Conservation (phyloP, 1,140 invertebrate genomes). For the Apolygus lucorum region DNA sequence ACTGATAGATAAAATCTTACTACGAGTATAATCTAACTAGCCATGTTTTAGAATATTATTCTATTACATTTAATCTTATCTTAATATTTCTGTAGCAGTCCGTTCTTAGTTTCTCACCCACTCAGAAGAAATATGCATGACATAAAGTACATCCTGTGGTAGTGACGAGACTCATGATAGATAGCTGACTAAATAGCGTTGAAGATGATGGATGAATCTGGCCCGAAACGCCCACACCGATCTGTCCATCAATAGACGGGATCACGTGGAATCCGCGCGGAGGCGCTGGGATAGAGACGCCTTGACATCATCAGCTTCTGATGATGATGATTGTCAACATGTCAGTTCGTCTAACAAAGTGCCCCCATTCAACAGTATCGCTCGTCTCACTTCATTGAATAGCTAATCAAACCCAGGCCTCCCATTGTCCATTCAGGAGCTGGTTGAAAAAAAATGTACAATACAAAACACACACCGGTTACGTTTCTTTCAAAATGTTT, state of each 20-base stretch:
- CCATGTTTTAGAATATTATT: too few species aligned
- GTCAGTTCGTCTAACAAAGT: neutral
- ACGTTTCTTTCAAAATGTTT: too few species aligned
- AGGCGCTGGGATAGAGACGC: neutral
- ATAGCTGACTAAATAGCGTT: neutral
- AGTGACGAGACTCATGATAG: neutral
- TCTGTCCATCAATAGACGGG: neutral
- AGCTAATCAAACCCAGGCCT: neutral
- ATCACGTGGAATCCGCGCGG: neutral
- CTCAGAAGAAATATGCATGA: too few species aligned
- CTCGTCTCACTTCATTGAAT: slow-evolving; percentile 1
- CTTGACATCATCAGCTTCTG: neutral
- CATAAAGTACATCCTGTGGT: too few species aligned
- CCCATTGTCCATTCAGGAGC: too few species aligned
- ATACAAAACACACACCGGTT: too few species aligned
- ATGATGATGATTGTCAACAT: slow-evolving; percentile 1
- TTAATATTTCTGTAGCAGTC: too few species aligned
- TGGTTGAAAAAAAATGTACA: too few species aligned
- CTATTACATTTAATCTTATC: too few species aligned
- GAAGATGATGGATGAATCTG: neutral
- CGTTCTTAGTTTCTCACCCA: too few species aligned
- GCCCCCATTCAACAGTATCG: neutral
- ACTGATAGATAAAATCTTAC: too few species aligned
- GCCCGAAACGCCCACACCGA: neutral
- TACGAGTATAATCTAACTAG: too few species aligned